A percentile compares a stretch with the other conserved stretches of the same genome.
These are phyloP conservation scores for Dicrostonyx torquatus DNA, from an alignment of 2,797 vertebrate species.

Conservation along the genomic window DNA sequence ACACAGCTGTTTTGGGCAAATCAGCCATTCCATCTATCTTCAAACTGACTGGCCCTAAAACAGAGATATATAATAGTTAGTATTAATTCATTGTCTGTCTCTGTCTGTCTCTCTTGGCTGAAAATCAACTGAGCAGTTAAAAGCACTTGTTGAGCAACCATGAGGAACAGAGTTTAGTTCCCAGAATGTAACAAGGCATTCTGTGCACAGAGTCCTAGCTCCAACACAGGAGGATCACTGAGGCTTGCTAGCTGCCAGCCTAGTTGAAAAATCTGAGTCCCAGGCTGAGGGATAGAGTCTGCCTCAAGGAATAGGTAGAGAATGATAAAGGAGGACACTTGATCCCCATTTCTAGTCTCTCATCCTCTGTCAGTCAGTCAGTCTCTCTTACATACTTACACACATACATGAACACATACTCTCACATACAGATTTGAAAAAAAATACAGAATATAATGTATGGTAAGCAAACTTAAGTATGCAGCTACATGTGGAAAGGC, in stretches of 20 bases:
- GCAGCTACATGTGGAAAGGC: neutral
- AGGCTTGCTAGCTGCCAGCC: neutral
- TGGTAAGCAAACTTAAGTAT: neutral
- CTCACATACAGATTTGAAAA: neutral
- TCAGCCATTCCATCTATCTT: neutral
- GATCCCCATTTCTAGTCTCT: neutral
- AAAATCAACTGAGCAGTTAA: neutral
- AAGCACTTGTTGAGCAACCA: neutral
- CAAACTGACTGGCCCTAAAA: neutral
- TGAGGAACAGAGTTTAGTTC: neutral
- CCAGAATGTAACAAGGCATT: neutral
- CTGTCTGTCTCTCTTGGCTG: neutral
- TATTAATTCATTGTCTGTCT: too few relatives aligned
- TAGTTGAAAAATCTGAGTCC: neutral
- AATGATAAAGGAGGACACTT: neutral
- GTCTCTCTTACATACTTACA: neutral
- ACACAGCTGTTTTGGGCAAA: neutral
- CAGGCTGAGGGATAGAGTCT: neutral
- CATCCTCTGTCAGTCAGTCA: too few relatives aligned
- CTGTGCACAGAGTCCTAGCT: neutral
- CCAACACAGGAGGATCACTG: neutral
- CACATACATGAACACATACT: neutral
- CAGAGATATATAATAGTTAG: neutral
- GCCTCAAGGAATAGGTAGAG: neutral
- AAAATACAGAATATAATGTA: constrained; percentile 1